Percentiles rank a stretch among this genome's conserved stretches.
Evolutionary conservation across 2,888 invertebrate species (phyloP).

Genomic region (Euzophera pinguis): DNA sequence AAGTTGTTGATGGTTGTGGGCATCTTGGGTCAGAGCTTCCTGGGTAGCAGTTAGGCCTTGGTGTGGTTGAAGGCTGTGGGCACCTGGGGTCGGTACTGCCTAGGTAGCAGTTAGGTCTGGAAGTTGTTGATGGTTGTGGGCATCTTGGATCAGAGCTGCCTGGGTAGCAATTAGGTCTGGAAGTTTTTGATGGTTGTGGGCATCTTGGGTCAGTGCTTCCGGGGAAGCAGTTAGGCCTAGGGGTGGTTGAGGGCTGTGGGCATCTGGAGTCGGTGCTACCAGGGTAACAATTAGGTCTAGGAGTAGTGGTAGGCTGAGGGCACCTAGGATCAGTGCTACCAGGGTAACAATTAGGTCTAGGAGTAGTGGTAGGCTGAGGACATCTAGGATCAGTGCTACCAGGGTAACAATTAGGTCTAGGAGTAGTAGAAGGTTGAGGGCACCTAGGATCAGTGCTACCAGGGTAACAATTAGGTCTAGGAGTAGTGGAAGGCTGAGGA

Average conservation of each 20-base stretch:
- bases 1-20: constrained; percentile 30
- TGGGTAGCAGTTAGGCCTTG: constrained; percentile 27
- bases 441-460: constrained; percentile 41
- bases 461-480: constrained; percentile 33
- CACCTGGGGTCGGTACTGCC: constrained; percentile 48
- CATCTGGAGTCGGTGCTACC: constrained; percentile 33
- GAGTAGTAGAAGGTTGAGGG: constrained; percentile 31
- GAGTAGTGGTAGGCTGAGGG: constrained; percentile 25
- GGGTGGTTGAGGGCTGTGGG: constrained; percentile 35
- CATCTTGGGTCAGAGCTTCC: constrained; percentile 27
- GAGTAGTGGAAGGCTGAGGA: constrained; percentile 25
- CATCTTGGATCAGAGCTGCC: constrained; percentile 42
- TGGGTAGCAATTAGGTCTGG: constrained; percentile 22
- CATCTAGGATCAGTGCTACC: constrained; percentile 37
- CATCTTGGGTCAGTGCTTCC: constrained; percentile 43
- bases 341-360: constrained; percentile 19
- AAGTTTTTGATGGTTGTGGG: constrained; percentile 31
- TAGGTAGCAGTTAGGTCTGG: constrained; percentile 31
- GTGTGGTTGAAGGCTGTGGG: constrained; percentile 41
- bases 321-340: constrained; percentile 29
- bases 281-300: constrained; percentile 33
- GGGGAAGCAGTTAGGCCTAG: constrained; percentile 37
- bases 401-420: constrained; percentile 41
- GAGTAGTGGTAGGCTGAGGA: constrained; percentile 30
- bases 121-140: constrained; percentile 32